Conservation (phyloP, 2,113 vertebrate genomes). For the Alosa alosa region DNA sequence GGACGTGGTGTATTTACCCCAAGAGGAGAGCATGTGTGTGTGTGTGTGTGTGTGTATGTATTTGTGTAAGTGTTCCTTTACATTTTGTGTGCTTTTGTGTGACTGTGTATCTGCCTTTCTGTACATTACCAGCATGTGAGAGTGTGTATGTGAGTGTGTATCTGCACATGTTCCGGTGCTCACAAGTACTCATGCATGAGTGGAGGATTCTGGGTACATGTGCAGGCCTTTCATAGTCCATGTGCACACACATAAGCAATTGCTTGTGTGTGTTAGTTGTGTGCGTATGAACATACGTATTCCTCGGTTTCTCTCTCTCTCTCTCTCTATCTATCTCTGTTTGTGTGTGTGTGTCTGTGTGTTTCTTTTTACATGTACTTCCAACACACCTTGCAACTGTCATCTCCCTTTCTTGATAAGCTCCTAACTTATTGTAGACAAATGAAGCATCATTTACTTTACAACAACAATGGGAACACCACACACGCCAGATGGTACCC, state of each 20-base stretch:
- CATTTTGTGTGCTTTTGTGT: no score
- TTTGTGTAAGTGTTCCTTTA: neutral
- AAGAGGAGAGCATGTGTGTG: constrained; percentile 41
- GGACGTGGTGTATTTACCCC: constrained; percentile 70
- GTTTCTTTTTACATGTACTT: neutral
- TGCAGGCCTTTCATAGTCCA: neutral
- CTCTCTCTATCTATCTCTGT: no score
- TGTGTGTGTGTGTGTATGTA: neutral
- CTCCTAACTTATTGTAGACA: constrained; percentile 40
- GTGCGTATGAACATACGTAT: neutral
- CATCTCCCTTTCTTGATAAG: constrained; percentile 51
- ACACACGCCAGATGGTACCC: constrained; percentile 21
- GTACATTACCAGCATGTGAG: neutral
- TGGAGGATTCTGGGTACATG: neutral
- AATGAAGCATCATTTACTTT: constrained; percentile 33
- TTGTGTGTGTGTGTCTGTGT: neutral
- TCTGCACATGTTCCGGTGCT: neutral
- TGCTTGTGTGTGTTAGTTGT: neutral
- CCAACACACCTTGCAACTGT: constrained; percentile 40
- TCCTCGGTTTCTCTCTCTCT: neutral
- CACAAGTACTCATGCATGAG: neutral
- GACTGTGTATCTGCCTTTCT: neutral
- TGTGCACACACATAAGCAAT: neutral
- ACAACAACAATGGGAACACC: constrained; percentile 49
- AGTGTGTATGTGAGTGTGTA: neutral